Conservation (phyloP, 2,797 vertebrate genomes). For the Tinamus major region DNA sequence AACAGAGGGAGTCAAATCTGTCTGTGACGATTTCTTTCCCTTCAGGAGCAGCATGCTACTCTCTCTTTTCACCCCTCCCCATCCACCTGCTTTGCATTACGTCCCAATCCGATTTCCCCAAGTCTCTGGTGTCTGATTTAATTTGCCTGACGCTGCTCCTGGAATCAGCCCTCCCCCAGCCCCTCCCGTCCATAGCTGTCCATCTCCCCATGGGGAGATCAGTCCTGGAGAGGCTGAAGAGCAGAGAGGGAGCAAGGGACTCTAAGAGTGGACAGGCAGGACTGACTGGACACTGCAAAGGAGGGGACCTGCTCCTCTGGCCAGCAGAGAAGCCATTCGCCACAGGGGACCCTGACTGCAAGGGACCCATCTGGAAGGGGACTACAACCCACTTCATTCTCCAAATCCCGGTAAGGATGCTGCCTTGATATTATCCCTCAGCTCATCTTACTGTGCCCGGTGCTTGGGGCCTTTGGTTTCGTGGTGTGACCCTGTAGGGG, state of each 20-base stretch:
- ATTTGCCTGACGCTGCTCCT: conserved; percentile 79
- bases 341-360: not conserved
- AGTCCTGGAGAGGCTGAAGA: conserved; percentile 72
- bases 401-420: conserved; percentile 58
- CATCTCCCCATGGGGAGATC: conserved; percentile 74
- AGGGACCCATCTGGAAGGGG: not conserved
- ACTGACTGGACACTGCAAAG: not conserved
- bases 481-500: not conserved
- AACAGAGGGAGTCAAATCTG: conserved; percentile 64
- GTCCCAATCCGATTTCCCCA: conserved; percentile 89
- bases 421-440: not conserved
- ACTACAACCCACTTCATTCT: not conserved
- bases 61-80: conserved; percentile 77
- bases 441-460: not conserved
- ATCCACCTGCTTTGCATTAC: conserved; percentile 76
- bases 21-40: conserved; percentile 36
- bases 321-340: not conserved
- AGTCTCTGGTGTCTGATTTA: conserved; percentile 87
- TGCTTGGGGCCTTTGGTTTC: not conserved
- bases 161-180: conserved; percentile 83
- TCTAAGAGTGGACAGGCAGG: not conserved
- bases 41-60: conserved; percentile 52
- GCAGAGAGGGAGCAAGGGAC: conserved; percentile 46
- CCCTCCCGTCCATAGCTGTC: conserved; percentile 57
- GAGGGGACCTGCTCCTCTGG: not conserved